phyloP scores from a whole-genome alignment of 2,113 vertebrate genomes.

The Delphinapterus leucas region DNA sequence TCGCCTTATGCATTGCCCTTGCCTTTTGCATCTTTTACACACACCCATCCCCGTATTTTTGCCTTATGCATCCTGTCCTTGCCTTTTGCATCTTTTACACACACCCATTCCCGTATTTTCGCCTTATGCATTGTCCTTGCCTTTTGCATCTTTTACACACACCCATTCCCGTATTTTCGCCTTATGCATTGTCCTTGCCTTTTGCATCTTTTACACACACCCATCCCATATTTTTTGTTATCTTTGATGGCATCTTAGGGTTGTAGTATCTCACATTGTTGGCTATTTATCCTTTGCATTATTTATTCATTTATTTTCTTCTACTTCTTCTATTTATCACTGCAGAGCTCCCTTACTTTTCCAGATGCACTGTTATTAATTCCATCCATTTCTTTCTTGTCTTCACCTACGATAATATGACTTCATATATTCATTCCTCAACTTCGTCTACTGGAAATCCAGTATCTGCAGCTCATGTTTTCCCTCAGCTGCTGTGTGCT shows the following conservation, averaged over 20 bases:
- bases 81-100: too few relatives aligned
- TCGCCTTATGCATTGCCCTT: too few relatives aligned
- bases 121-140: too few relatives aligned
- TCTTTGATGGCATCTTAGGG: background rate
- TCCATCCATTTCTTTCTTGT: slow-evolving; percentile 68
- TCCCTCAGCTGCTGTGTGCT: background rate
- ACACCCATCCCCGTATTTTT: too few relatives aligned
- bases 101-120: too few relatives aligned
- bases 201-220: background rate
- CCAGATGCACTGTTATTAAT: slow-evolving; percentile 66
- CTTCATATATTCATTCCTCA: background rate
- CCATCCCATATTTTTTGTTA: background rate
- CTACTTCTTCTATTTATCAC: slow-evolving; percentile 35
- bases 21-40: too few relatives aligned
- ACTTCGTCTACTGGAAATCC: slow-evolving; percentile 40
- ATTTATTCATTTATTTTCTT: slow-evolving; percentile 62
- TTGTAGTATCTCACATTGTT: slow-evolving; percentile 33
- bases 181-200: background rate
- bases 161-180: background rate
- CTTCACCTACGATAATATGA: slow-evolving; percentile 52
- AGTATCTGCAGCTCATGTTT: background rate
- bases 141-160: too few relatives aligned
- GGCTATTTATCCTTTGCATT: slow-evolving; percentile 55
- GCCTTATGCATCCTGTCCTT: too few relatives aligned
- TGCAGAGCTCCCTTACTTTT: slow-evolving; percentile 19